Base-by-base conservation (phyloP, 2,797 vertebrate species). In the Mycteria americana region DNA sequence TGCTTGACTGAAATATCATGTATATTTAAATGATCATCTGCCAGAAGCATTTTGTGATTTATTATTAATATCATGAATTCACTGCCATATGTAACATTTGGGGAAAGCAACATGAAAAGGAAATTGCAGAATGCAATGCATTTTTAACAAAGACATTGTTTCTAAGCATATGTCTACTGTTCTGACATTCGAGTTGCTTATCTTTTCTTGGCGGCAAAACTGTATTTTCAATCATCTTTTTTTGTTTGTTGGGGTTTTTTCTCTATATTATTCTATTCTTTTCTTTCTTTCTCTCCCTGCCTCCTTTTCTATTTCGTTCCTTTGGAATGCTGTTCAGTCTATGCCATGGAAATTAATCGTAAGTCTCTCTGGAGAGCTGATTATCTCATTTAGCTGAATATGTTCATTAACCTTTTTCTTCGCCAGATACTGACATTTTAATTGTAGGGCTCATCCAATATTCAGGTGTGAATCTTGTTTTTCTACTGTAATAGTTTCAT, bases 281-380 rank as follows among this genome's bases (percentile, higher is more conserved):
- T 80, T 96, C 88, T 98, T 65, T 96, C 60, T 85, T 88, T 94
- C 77, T 95, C 43, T 96, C 77, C 64, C n/a, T 91, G 88, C 85
- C 77, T 68, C 92, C 92, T 79, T 59, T 87, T 69, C 86, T 67
- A 1, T 89, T 86, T 59, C 1, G 2, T 97, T 95, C 57, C 89
- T 91, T 93, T 88, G 85, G 89, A 97, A 95, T 54, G 67, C 70
- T 89, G 39, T 85, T 68, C 97, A 99, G 99, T 99, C 97, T 99
- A 99, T 96, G 99, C 99, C 91, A 99, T 99, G 99, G 99, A 99
- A 98, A 99, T 99, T 93, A 99, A 99, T 95, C 99, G 99, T 99
- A 98, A 99, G 99, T 99, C 91, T 88, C 56, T 54, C 16, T 53
- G 63, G 69, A 77, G 31, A 89, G 60, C 25, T 82, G 57, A 80